phyloP scores from a whole-genome alignment of 1,140 invertebrate species.

The Mercenaria mercenaria region DNA sequence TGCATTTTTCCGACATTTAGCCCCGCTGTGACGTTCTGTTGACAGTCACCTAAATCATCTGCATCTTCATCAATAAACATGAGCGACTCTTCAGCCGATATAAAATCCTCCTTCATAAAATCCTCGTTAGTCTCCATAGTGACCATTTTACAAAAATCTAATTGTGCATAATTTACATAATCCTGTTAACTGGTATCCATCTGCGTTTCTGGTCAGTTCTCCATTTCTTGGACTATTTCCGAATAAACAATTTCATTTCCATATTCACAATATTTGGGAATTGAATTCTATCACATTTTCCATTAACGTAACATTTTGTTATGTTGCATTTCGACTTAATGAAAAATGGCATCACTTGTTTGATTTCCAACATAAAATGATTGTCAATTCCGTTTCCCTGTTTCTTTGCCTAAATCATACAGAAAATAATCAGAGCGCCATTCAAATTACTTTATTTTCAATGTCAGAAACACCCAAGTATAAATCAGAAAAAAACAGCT shows the following conservation, averaged over 20 bases:
- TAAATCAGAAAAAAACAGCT: neutral
- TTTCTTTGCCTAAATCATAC: neutral
- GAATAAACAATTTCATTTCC: neutral
- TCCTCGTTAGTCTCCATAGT: conserved; percentile 51
- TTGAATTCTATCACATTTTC: conserved; percentile 2
- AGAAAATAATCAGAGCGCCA: neutral
- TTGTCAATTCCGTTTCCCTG: neutral
- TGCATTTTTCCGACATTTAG: conserved; percentile 69
- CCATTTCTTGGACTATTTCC: neutral
- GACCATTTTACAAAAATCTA: conserved; percentile 57
- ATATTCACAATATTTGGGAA: neutral
- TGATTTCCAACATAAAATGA: neutral
- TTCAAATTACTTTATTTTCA: neutral
- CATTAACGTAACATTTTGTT: conserved; percentile 1
- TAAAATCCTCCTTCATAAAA: conserved; percentile 47
- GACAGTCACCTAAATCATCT: conserved; percentile 31
- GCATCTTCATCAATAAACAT: conserved; percentile 46
- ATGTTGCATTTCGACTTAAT: neutral
- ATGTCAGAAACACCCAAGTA: conserved; percentile 7
- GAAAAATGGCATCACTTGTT: neutral
- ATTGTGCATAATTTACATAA: conserved; percentile 39
- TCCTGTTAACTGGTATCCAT: conserved; percentile 1
- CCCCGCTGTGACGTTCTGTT: conserved; percentile 50
- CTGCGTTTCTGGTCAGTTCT: neutral
- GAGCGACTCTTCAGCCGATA: neutral